phyloP scores from a whole-genome alignment of 2,888 invertebrate species.

The Pherbina coryleti region DNA sequence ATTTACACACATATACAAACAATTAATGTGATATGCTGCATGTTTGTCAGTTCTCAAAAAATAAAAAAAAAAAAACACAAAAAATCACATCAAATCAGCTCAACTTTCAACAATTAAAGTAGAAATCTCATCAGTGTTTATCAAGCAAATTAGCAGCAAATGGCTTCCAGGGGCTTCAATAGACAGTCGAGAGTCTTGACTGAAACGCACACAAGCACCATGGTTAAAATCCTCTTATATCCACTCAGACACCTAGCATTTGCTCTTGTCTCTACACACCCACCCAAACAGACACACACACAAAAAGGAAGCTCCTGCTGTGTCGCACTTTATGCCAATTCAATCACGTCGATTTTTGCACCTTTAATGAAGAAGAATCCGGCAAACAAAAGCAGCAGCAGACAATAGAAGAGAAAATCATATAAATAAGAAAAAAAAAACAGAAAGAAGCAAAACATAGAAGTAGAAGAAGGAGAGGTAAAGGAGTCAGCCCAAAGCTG shows the following conservation, averaged over 20 bases:
- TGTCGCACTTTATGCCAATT: constrained; percentile 22
- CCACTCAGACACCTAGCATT: background rate
- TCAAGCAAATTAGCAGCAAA: constrained; percentile 2
- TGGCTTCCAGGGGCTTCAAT: constrained; percentile 2
- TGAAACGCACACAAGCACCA: too few relatives aligned
- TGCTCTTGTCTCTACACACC: background rate
- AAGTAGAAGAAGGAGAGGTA: background rate
- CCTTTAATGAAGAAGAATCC: constrained; percentile 44
- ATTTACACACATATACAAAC: too few relatives aligned
- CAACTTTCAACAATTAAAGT: background rate
- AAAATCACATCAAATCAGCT: background rate
- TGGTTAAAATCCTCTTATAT: background rate
- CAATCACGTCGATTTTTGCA: constrained; percentile 47
- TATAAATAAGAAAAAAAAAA: background rate
- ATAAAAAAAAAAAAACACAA: too few relatives aligned
- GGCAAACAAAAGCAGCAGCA: constrained; percentile 11
- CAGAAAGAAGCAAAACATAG: background rate
- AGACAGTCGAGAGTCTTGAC: background rate
- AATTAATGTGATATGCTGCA: too few relatives aligned
- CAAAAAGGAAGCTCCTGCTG: background rate
- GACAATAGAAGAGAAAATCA: background rate
- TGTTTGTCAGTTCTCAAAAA: too few relatives aligned
- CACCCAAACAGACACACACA: background rate
- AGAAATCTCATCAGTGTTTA: background rate
- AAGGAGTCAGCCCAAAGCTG: background rate